These are phyloP conservation scores for Anas georgica DNA, from an alignment of 2,797 vertebrate species.

Conservation along the genomic window DNA sequence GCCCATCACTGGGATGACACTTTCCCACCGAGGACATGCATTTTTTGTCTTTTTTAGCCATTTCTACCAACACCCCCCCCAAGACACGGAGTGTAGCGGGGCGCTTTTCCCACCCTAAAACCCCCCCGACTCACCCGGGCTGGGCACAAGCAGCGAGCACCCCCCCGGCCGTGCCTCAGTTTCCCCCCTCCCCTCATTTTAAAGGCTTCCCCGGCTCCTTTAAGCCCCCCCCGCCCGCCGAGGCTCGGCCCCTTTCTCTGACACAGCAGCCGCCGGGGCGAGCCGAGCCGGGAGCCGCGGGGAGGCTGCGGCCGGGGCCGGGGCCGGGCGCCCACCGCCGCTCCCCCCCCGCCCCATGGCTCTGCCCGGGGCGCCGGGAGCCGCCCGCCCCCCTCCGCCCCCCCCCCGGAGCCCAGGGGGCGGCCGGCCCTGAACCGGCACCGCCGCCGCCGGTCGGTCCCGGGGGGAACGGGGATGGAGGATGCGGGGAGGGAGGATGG, in stretches of 20 bases:
- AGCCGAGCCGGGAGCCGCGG: slow-evolving; percentile 20
- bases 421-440: slow-evolving; percentile 31
- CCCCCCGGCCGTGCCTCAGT: background rate
- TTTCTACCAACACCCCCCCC: background rate
- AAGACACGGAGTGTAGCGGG: background rate
- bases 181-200: background rate
- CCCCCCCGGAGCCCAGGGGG: background rate
- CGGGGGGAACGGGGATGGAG: background rate
- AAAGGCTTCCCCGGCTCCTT: slow-evolving; percentile 65
- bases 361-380: background rate
- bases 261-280: slow-evolving; percentile 41
- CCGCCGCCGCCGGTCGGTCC: background rate
- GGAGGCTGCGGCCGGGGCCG: slow-evolving; percentile 14
- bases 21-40: too few relatives aligned
- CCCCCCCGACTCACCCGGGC: background rate
- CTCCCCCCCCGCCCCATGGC: slow-evolving; percentile 6
- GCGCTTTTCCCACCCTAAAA: background rate
- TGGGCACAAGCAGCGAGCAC: too few relatives aligned
- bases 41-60: background rate
- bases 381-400: slow-evolving; percentile 35
- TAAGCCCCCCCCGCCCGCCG: slow-evolving; percentile 67
- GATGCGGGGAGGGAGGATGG: background rate
- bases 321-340: slow-evolving; percentile 6
- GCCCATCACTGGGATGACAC: background rate
- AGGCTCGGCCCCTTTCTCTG: slow-evolving; percentile 66